Evolutionary conservation across 2,888 invertebrate species (phyloP).

Genomic region (Sympetrum striolatum): DNA sequence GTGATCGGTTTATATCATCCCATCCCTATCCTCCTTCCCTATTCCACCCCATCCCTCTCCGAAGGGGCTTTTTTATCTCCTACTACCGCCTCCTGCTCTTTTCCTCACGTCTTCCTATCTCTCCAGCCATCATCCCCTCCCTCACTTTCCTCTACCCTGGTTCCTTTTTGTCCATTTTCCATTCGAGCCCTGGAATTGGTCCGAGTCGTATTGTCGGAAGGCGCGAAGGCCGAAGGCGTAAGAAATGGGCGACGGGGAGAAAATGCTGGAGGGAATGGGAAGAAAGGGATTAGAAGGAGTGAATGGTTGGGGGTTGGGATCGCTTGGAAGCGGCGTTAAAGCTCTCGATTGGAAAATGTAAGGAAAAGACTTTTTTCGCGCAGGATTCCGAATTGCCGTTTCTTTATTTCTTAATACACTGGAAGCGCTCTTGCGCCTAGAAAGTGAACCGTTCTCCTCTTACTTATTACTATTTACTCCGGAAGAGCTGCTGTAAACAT

Average conservation of each 20-base stretch:
- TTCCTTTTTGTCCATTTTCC: background rate
- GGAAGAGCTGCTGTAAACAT: background rate
- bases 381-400: background rate
- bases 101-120: background rate
- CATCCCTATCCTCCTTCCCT: background rate
- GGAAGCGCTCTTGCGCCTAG: background rate
- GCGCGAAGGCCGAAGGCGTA: background rate
- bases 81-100: background rate
- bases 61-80: background rate
- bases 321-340: background rate
- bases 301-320: background rate
- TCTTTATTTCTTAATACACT: background rate
- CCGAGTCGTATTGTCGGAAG: background rate
- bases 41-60: background rate
- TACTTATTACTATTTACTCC: background rate
- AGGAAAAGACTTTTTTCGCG: background rate
- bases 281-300: background rate
- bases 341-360: background rate
- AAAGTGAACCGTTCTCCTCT: background rate
- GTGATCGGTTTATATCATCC: background rate
- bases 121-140: background rate
- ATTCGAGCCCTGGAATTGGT: background rate
- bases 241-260: background rate
- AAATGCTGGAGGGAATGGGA: background rate
- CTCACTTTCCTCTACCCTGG: background rate